A percentile compares a stretch with the other conserved stretches of the same genome.
These are phyloP conservation scores for Frankliniella intonsa DNA, from an alignment of 2,888 invertebrate species.

Conservation along the genomic window DNA sequence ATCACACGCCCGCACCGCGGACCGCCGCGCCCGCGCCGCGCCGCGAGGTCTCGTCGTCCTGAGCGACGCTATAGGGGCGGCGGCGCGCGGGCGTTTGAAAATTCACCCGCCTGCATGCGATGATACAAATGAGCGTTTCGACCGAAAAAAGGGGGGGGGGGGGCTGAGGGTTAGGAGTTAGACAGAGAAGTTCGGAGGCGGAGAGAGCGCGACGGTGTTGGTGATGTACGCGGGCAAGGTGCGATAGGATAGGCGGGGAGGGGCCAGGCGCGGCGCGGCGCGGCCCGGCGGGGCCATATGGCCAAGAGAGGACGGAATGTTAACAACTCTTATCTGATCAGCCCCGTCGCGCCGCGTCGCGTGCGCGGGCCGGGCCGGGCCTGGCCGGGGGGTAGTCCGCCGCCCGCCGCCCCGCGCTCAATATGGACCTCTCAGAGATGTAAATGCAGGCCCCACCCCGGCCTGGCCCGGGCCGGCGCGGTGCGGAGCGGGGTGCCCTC, in stretches of 20 bases:
- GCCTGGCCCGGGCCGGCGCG: neutral
- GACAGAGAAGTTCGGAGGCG: too few species aligned
- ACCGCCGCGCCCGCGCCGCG: too few species aligned
- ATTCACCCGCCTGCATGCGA: too few species aligned
- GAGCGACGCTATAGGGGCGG: too few species aligned
- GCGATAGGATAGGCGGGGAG: too few species aligned
- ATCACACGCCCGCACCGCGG: too few species aligned
- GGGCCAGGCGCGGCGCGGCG: neutral
- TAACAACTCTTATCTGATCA: conserved; percentile 20
- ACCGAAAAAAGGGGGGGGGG: too few species aligned
- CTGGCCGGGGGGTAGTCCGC: neutral
- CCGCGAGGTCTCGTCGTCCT: too few species aligned
- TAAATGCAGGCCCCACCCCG: neutral
- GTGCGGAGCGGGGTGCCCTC: neutral
- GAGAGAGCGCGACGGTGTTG: neutral
- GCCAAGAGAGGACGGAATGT: neutral
- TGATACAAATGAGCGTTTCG: too few species aligned
- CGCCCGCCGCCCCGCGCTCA: neutral
- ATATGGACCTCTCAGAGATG: conserved; percentile 8
- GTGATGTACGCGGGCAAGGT: neutral
- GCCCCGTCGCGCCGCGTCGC: neutral
- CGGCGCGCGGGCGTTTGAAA: too few species aligned
- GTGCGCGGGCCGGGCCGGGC: conserved; percentile 2
- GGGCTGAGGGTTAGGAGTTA: too few species aligned
- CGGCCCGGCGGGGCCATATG: neutral